Evolutionary conservation across 2,797 vertebrate genomes (phyloP).

Genomic region (Phylloscopus collybita): DNA sequence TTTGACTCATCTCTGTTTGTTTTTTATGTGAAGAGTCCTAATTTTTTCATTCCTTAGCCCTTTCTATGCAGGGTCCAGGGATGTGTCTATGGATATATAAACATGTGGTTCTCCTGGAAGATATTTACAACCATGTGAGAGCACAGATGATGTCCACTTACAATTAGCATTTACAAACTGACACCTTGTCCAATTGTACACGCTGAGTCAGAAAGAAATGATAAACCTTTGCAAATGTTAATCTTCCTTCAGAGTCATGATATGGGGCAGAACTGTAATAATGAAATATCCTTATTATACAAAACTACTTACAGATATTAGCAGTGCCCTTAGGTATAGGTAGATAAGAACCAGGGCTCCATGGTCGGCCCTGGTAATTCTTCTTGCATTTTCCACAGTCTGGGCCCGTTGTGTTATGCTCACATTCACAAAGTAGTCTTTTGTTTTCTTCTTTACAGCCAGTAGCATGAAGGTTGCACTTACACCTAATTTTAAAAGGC

Average conservation of each 20-base stretch:
- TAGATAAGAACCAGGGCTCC: conserved; percentile 97
- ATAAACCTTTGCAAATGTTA: neutral
- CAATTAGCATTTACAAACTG: neutral
- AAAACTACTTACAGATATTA: conserved; percentile 94
- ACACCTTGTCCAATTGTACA: neutral
- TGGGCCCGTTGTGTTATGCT: conserved; percentile 98
- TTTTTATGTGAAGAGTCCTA: neutral
- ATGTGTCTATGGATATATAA: neutral
- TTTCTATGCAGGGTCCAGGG: neutral
- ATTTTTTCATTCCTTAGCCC: neutral
- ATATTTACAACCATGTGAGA: neutral
- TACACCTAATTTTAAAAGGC: conserved; percentile 86
- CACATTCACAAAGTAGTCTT: conserved; percentile 94
- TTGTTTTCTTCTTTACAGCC: conserved; percentile 95
- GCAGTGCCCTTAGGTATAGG: conserved; percentile 98
- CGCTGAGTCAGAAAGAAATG: neutral
- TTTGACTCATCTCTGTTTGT: neutral
- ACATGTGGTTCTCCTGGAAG: neutral
- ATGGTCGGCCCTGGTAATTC: conserved; percentile 93
- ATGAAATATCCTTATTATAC: neutral
- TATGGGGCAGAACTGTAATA: neutral
- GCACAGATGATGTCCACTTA: neutral
- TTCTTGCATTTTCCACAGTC: conserved; percentile 98
- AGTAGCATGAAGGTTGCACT: conserved; percentile 98
- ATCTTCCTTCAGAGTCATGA: neutral